Evolutionary conservation across 2,797 vertebrate genomes (phyloP).

Genomic region (Thripadectes ignobilis): DNA sequence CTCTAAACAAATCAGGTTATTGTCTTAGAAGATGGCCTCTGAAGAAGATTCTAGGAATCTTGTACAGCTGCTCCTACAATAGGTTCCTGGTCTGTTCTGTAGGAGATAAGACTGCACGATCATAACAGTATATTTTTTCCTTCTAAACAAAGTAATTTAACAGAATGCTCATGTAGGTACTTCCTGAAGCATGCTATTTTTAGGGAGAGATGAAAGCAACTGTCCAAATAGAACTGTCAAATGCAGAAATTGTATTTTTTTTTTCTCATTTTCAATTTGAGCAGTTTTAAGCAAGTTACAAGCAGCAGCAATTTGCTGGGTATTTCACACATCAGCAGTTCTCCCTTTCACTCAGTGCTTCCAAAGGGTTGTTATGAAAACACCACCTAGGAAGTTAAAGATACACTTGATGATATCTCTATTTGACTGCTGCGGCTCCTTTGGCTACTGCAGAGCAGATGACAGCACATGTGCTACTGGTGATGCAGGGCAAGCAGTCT

Average conservation of each 20-base stretch:
- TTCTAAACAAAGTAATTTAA: background rate
- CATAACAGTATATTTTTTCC: background rate
- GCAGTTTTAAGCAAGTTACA: background rate
- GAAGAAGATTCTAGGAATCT: background rate
- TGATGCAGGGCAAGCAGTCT: background rate
- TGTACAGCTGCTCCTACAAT: background rate
- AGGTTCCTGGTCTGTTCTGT: background rate
- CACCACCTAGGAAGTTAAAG: background rate
- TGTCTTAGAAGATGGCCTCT: background rate
- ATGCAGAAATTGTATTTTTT: background rate
- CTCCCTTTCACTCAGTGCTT: background rate
- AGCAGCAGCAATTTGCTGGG: background rate
- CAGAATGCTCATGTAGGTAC: background rate
- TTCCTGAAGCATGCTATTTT: background rate
- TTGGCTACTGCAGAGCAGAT: background rate
- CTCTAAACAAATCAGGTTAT: background rate
- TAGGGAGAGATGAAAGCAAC: background rate
- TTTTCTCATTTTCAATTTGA: background rate
- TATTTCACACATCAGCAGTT: background rate
- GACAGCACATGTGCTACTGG: rapidly evolving
- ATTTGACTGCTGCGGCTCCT: background rate
- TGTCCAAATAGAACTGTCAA: background rate
- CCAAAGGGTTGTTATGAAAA: background rate
- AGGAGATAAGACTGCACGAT: background rate
- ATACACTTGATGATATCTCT: background rate